Base-by-base conservation (phyloP, 2,113 vertebrate species). In the Scomber scombrus region DNA sequence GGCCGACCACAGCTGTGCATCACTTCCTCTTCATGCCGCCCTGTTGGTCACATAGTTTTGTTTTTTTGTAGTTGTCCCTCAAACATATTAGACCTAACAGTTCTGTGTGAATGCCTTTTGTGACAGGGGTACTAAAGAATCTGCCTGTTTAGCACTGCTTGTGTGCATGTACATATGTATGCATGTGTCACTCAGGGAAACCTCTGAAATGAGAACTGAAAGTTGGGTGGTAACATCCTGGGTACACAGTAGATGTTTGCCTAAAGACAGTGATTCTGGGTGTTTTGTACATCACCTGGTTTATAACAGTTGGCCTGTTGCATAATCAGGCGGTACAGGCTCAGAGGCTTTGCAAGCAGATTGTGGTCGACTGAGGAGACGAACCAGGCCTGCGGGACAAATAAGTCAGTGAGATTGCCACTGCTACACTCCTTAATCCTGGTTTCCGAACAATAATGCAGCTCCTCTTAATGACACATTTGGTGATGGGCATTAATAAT, bases 21-120 rank as follows among this genome's bases (percentile, higher is more conserved):
- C 86, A 82, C 85, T 91, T 93, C 92, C 90, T 85, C 69, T 82
- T 84, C 56, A 12, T 5, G 45, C 66, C 57, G 40, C 52, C 40
- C 55, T 8, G 55, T 56, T 52, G 61, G 54, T 85, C 82, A 79
- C 18, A 26, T 74, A 54, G 14, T 64, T n/a, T n/a, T 60, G 45
- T 11, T 71, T 61, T 47, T 62, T 47, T 79, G 23, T 61, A 62
- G 31, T 65, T 80, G 26, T 21, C n/a, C 57, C 66, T 76, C 50
- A 55, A 15, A 57, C 10, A 16, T 15, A 3, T 46, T 15, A 18
- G n/a, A 47, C 29, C 47, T 56, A 19, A 52, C 56, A 43, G 50
- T 21, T 65, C 63, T 31, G 15, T 62, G 66, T 58, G 6, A 78
- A 31, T 63, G 67, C 52, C 14, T 52, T 61, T 70, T 62, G 61